Percentiles rank a stretch among this genome's conserved stretches.
Evolutionary conservation across 2,888 invertebrate species (phyloP).

Genomic region (Apamea monoglypha): DNA sequence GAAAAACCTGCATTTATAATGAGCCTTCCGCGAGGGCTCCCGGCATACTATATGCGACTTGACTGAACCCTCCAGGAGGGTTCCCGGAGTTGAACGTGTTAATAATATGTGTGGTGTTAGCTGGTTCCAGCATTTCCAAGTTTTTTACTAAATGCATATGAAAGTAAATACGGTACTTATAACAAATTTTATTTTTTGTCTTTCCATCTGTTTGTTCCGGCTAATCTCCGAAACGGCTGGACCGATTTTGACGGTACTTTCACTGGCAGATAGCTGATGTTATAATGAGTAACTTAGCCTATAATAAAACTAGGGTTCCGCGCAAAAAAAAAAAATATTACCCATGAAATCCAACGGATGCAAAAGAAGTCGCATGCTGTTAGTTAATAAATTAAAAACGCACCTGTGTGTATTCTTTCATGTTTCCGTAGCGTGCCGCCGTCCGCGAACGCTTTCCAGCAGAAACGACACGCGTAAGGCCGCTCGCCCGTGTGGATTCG

Average conservation of each 20-base stretch:
- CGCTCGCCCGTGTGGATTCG: constrained; percentile 96
- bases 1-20: too few species aligned
- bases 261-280: background rate
- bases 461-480: constrained; percentile 96
- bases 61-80: too few species aligned
- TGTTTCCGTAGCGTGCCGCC: constrained; percentile 96
- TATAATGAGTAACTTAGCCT: too few species aligned
- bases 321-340: background rate
- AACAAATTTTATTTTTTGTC: too few species aligned
- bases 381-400: background rate
- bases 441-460: constrained; percentile 97
- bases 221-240: too few species aligned
- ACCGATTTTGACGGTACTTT: background rate
- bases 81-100: too few species aligned
- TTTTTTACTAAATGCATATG: too few species aligned
- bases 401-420: constrained; percentile 95
- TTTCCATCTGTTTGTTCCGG: background rate
- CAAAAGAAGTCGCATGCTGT: background rate
- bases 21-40: too few species aligned
- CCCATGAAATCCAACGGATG: too few species aligned
- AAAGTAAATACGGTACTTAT: too few species aligned
- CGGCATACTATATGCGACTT: too few species aligned
- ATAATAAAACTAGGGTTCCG: background rate
- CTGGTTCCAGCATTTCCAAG: background rate
- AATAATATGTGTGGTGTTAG: background rate